Evolutionary conservation across 1,140 invertebrate species (phyloP), one percentile per base, ranked within the genome.

Genomic region (Plectrocnemia conspersa): DNA sequence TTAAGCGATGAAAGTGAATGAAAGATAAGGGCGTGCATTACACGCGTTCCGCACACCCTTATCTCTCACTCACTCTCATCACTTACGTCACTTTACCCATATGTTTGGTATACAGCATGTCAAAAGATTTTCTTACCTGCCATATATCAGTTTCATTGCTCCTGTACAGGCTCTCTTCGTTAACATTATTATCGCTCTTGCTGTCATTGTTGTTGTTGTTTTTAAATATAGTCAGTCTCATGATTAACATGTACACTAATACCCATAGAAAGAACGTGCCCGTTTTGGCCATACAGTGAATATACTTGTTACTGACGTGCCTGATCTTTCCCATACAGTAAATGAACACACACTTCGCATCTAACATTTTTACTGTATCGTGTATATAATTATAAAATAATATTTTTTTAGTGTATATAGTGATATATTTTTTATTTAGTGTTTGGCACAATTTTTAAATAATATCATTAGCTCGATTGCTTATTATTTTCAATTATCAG

Each of bases 211-310:
- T 35, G 54, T 58, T 58, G 55, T 53, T 54, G 52, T 42, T 61
- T 47, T 73, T 75, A 66, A 74, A 72, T 54, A 75, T 64, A 0
- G 72, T 74, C 68, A 74, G 65, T 62, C 70, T 76, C 72, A 76
- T 73, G n/a, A 74, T 71, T 18, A 73, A 53, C 61, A 74, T 64
- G 49, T 74, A 76, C 4, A 74, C 57, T 2, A 71, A 65, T 22
- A 70, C 72, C 73, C 72, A 74, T 62, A 75, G 69, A 36, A 75
- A 42, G 53, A 75, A 74, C 9, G 73, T 72, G 2, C 61, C 57
- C 10, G 71, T 73, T 61, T 75, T 75, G 29, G 68, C 73, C 35
- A 70, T 66, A 50, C 73, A 75, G 55, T 67, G 63, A 46, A 74
- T 54, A 57, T 68, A 73, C 23, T 71, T 56, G 52, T 33, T 54